A percentile compares a stretch with the other conserved stretches of the same genome.
Evolutionary conservation across 2,113 vertebrate genomes (phyloP).

Genomic region (Xiphophorus maculatus): DNA sequence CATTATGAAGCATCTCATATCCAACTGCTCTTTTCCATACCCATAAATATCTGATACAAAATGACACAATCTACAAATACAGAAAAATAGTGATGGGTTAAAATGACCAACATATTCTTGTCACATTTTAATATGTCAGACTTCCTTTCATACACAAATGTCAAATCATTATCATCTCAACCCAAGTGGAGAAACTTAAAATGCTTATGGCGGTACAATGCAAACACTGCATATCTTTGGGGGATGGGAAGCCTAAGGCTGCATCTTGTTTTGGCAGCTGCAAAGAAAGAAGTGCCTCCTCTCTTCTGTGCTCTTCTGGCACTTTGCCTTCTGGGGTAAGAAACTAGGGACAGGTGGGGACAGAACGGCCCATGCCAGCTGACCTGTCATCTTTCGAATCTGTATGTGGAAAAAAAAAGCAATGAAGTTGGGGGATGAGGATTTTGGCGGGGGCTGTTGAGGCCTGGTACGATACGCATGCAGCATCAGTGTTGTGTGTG

Average conservation of each 20-base stretch:
- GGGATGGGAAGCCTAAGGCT: constrained; percentile 50
- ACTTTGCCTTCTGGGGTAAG: constrained; percentile 68
- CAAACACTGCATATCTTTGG: constrained; percentile 50
- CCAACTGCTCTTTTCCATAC: background rate
- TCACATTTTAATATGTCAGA: constrained; percentile 23
- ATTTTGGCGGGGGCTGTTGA: constrained; percentile 32
- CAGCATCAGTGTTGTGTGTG: constrained; percentile 15
- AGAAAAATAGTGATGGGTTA: background rate
- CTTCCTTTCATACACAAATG: background rate
- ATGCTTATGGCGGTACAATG: constrained; percentile 26
- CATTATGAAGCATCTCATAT: too few species aligned
- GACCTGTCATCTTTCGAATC: constrained; percentile 80
- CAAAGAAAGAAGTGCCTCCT: constrained; percentile 54
- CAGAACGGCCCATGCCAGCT: constrained; percentile 71
- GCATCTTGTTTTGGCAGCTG: constrained; percentile 67
- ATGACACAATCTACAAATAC: background rate
- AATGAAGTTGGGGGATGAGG: constrained; percentile 25
- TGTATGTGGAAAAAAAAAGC: constrained; percentile 48
- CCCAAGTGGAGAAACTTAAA: constrained; percentile 17
- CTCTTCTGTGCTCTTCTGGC: constrained; percentile 56
- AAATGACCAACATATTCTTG: background rate
- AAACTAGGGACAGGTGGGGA: constrained; percentile 77
- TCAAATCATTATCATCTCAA: constrained; percentile 5
- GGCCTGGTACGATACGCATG: constrained; percentile 33
- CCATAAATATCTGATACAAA: background rate